Conservation (phyloP, 1,140 invertebrate species). For the Micrasema minimum region DNA sequence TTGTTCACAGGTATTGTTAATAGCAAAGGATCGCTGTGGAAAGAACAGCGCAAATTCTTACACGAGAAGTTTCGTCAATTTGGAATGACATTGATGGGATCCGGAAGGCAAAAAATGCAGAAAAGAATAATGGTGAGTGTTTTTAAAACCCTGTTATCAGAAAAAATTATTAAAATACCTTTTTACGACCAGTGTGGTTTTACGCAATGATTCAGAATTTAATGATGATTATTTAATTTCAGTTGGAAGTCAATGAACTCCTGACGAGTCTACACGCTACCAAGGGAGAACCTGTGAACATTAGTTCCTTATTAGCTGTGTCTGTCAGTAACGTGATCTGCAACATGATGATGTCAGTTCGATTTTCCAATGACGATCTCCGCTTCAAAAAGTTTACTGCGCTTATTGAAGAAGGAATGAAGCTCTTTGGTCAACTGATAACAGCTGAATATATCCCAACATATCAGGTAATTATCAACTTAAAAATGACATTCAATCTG, state of each 20-base stretch:
- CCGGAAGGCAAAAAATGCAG: slow-evolving; percentile 85
- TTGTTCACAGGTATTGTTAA: slow-evolving; percentile 85
- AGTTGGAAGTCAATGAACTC: slow-evolving; percentile 83
- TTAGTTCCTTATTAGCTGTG: slow-evolving; percentile 79
- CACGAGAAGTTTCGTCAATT: slow-evolving; percentile 89
- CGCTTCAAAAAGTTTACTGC: slow-evolving; percentile 82
- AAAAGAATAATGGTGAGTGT: slow-evolving; percentile 80
- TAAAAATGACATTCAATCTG: too few species aligned
- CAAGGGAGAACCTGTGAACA: slow-evolving; percentile 73
- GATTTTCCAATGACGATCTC: slow-evolving; percentile 81
- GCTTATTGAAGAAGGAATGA: slow-evolving; percentile 90
- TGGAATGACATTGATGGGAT: slow-evolving; percentile 87
- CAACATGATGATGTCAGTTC: slow-evolving; percentile 87
- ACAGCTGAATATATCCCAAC: slow-evolving; percentile 71
- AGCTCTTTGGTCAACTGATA: slow-evolving; percentile 84
- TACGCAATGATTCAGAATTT: not conserved
- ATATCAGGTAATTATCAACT: slow-evolving; percentile 60
- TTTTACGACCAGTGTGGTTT: not conserved
- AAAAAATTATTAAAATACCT: not conserved
- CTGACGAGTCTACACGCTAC: slow-evolving; percentile 71
- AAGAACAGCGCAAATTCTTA: slow-evolving; percentile 90
- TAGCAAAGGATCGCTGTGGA: slow-evolving; percentile 90
- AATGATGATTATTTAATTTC: slow-evolving; percentile 52
- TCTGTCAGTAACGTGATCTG: slow-evolving; percentile 93
- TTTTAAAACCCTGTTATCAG: not conserved